Evolutionary conservation across 2,797 vertebrate genomes (phyloP).

Genomic region (Sciurus carolinensis): DNA sequence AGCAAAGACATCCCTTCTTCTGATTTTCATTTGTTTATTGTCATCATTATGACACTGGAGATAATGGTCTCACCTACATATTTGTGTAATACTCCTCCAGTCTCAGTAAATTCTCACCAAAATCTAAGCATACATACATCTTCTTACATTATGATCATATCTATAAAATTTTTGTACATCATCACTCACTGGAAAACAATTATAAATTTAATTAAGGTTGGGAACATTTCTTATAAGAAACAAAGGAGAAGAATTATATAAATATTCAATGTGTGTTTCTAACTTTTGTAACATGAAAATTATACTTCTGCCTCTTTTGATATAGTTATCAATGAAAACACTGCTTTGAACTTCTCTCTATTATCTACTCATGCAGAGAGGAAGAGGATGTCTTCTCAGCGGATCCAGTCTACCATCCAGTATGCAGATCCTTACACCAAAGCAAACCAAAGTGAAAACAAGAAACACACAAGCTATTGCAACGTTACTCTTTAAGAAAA

Average conservation of each 20-base stretch:
- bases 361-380: neutral
- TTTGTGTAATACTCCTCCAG: neutral
- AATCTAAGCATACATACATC: neutral
- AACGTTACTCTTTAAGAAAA: slow-evolving; percentile 82
- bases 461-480: slow-evolving; percentile 78
- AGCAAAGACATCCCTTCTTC: neutral
- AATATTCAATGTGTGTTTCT: neutral
- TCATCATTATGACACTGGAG: neutral
- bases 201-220: neutral
- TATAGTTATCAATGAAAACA: neutral
- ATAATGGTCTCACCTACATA: neutral
- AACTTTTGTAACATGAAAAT: neutral
- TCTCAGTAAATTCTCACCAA: neutral
- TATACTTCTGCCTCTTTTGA: neutral
- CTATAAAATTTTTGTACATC: neutral
- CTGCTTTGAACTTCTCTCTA: neutral
- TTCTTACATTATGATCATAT: neutral
- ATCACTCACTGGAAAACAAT: neutral
- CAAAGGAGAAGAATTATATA: neutral
- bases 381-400: neutral
- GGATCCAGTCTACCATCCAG: neutral
- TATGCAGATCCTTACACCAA: neutral
- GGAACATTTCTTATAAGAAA: neutral
- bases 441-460: slow-evolving; percentile 76
- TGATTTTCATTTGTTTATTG: neutral